Percentiles rank a stretch among this genome's conserved stretches.
phyloP scores from a whole-genome alignment of 2,797 vertebrate species.

The Lagocephalus sceleratus region DNA sequence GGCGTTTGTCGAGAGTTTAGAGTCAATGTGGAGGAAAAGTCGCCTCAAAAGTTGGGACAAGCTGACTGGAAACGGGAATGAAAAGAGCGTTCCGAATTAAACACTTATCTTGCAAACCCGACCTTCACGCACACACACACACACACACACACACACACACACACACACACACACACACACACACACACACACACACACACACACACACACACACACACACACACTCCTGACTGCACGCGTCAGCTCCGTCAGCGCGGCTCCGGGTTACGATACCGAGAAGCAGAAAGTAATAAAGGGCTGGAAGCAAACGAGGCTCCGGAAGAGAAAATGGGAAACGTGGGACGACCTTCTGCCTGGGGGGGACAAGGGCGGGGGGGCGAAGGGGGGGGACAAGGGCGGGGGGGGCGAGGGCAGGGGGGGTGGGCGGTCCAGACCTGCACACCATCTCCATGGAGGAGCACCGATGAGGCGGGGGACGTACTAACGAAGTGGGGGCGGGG shows the following conservation, averaged over 20 bases:
- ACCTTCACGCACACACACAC: too few species aligned
- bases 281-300: constrained; percentile 25
- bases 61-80: too few species aligned
- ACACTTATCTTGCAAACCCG: too few species aligned
- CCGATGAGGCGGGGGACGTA: not conserved
- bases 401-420: constrained; percentile 25
- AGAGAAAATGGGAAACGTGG: constrained; percentile 51
- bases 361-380: constrained; percentile 18
- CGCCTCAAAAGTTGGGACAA: too few species aligned
- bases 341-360: constrained; percentile 53
- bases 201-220: too few species aligned
- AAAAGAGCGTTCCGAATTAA: too few species aligned
- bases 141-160: too few species aligned
- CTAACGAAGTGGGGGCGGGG: not conserved
- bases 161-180: too few species aligned
- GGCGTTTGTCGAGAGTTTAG: too few species aligned
- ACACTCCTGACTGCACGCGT: constrained; percentile 11
- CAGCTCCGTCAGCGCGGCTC: constrained; percentile 37
- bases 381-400: constrained; percentile 21
- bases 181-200: too few species aligned
- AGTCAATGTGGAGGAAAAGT: too few species aligned
- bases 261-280: constrained; percentile 26
- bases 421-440: constrained; percentile 15
- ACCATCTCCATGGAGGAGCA: constrained; percentile 12
- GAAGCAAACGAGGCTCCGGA: constrained; percentile 52